phyloP scores from a whole-genome alignment of 1,140 invertebrate species.

The Drosophila athabasca region DNA sequence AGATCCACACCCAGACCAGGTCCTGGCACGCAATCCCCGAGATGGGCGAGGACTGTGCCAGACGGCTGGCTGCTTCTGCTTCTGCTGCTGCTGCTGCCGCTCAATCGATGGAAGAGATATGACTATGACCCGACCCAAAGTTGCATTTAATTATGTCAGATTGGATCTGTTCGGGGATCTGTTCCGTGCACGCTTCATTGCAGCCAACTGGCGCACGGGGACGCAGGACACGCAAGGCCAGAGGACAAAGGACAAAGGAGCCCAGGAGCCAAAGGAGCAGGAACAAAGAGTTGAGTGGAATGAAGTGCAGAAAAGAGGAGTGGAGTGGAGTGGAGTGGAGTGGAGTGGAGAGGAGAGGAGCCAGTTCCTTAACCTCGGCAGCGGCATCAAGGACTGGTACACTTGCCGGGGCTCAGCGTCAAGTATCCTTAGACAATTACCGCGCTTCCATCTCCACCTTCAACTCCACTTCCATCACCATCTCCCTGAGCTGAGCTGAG shows the following conservation, averaged over 20 bases:
- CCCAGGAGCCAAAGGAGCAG: slow-evolving; percentile 7
- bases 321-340: slow-evolving; percentile 8
- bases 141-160: slow-evolving; percentile 71
- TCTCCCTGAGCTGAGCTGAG: too few species aligned
- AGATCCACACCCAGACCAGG: not conserved
- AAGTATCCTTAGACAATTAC: slow-evolving; percentile 76
- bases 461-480: too few species aligned
- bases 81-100: slow-evolving; percentile 4
- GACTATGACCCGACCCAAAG: slow-evolving; percentile 12
- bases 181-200: slow-evolving; percentile 50
- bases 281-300: slow-evolving; percentile 39
- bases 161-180: slow-evolving; percentile 44
- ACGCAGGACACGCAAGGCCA: slow-evolving; percentile 42
- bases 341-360: slow-evolving; percentile 16
- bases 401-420: slow-evolving; percentile 66
- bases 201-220: slow-evolving; percentile 53
- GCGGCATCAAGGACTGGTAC: slow-evolving; percentile 34
- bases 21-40: slow-evolving; percentile 34
- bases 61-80: too few species aligned
- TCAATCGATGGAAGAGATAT: slow-evolving; percentile 42
- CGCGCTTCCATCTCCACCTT: slow-evolving; percentile 6
- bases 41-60: too few species aligned
- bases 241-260: slow-evolving; percentile 18
- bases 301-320: slow-evolving; percentile 4
- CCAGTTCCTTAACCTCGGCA: slow-evolving; percentile 60